These are phyloP conservation scores for Ichneumoninae sp. DNA, from an alignment of 2,888 invertebrate genomes.

Conservation along the genomic window DNA sequence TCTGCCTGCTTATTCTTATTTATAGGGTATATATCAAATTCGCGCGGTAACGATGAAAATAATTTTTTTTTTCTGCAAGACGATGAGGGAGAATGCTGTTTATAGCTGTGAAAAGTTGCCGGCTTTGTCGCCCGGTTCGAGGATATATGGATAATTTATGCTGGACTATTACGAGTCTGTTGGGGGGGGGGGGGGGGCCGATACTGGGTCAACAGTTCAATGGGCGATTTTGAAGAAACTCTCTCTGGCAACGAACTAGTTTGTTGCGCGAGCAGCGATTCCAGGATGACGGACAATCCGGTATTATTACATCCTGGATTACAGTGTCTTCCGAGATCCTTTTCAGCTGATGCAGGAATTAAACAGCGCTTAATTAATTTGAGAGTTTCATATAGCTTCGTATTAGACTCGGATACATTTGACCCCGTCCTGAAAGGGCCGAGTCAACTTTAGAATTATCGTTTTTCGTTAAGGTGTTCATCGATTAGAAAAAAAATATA, in stretches of 20 bases:
- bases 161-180: not conserved
- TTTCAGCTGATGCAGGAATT: not conserved
- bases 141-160: not conserved
- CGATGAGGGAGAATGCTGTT: not conserved
- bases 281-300: not conserved
- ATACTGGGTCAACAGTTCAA: not conserved
- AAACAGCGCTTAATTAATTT: not conserved
- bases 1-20: slow-evolving; percentile 1
- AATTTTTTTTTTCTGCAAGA: not conserved
- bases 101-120: not conserved
- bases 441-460: too few relatives aligned
- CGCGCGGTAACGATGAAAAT: not conserved
- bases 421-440: too few relatives aligned
- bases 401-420: not conserved
- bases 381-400: not conserved
- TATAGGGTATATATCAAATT: not conserved
- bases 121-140: not conserved
- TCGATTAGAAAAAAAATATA: not conserved
- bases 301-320: not conserved
- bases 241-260: not conserved
- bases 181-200: not conserved
- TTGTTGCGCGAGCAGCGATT: not conserved
- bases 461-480: not conserved
- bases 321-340: not conserved
- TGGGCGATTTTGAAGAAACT: not conserved